phyloP scores from a whole-genome alignment of 1,140 invertebrate genomes.

The Neotoxoptera formosana region DNA sequence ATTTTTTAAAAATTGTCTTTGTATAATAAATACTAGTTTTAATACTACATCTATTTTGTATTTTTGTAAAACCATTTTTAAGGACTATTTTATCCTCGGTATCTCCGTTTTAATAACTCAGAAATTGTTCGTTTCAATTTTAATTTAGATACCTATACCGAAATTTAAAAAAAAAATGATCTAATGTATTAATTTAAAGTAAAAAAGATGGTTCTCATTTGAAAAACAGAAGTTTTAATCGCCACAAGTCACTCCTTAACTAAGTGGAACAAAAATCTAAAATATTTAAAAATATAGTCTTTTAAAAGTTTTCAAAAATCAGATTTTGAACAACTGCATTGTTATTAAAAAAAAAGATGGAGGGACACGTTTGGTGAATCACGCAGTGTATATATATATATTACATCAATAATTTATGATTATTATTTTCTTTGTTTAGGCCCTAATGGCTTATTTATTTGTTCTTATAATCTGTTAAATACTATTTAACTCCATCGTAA shows the following conservation, averaged over 20 bases:
- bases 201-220: background rate
- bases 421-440: background rate
- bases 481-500: constrained; percentile 39
- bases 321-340: background rate
- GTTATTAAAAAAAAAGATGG: background rate
- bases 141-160: background rate
- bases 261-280: background rate
- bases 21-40: background rate
- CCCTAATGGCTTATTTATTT: constrained; percentile 24
- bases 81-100: background rate
- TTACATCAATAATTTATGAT: background rate
- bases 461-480: constrained; percentile 2
- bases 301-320: background rate
- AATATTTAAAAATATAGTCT: background rate
- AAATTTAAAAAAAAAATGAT: background rate
- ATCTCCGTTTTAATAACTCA: background rate
- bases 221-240: background rate
- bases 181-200: background rate
- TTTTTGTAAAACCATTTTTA: background rate
- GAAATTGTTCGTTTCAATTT: background rate
- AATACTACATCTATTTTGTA: background rate
- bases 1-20: background rate
- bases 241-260: background rate
- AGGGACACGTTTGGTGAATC: background rate
- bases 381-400: background rate